Evolutionary conservation across 2,113 vertebrate genomes (phyloP).

Genomic region (Morone chrysops): DNA sequence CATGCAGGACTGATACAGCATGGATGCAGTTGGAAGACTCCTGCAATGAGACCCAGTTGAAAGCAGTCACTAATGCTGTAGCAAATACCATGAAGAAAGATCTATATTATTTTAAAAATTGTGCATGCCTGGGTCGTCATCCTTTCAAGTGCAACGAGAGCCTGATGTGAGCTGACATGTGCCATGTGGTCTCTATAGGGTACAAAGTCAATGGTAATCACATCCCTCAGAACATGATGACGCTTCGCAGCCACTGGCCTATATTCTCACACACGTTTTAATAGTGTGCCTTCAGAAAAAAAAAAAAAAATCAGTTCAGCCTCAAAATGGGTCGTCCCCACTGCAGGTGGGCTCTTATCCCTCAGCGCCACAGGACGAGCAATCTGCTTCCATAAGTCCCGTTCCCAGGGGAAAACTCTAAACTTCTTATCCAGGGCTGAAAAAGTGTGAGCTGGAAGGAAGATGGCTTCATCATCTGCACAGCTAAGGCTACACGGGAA

Average conservation of each 20-base stretch:
- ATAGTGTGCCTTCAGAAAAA: background rate
- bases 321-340: slow-evolving; percentile 48
- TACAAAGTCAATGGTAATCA: slow-evolving; percentile 15
- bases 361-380: background rate
- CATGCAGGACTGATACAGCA: background rate
- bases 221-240: slow-evolving; percentile 16
- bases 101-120: slow-evolving; percentile 2
- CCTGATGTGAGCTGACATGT: slow-evolving; percentile 33
- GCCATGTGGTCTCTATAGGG: slow-evolving; percentile 30
- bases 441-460: background rate
- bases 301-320: slow-evolving; percentile 1
- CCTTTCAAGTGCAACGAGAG: slow-evolving; percentile 4
- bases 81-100: background rate
- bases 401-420: background rate
- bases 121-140: background rate
- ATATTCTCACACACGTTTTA: slow-evolving; percentile 18
- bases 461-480: background rate
- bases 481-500: background rate
- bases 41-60: background rate
- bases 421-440: background rate
- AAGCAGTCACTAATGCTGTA: background rate
- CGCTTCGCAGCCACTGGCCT: slow-evolving; percentile 24
- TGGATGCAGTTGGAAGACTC: background rate
- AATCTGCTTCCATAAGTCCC: slow-evolving; percentile 13
- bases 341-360: slow-evolving; percentile 37